phyloP scores from a whole-genome alignment of 2,888 invertebrate genomes.

The Ochropleura leucogaster region DNA sequence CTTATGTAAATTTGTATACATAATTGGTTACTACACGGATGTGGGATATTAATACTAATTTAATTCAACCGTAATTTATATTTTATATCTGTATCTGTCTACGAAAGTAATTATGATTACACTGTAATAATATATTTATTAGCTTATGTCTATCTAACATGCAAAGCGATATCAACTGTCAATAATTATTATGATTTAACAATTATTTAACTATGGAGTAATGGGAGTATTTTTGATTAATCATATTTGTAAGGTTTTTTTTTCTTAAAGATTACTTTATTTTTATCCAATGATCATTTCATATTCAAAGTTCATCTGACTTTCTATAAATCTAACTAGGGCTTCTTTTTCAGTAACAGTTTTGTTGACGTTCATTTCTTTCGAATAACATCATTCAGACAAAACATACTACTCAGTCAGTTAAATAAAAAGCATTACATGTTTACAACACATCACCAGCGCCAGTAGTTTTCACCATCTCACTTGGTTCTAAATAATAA shows the following conservation, averaged over 20 bases:
- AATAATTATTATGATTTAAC: slow-evolving; percentile 42
- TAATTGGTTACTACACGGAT: slow-evolving; percentile 47
- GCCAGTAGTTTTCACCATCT: slow-evolving; percentile 15
- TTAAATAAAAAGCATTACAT: slow-evolving; percentile 58
- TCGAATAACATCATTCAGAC: slow-evolving; percentile 55
- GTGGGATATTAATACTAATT: slow-evolving; percentile 60
- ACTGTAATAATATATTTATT: slow-evolving; percentile 7
- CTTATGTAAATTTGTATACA: slow-evolving; percentile 34
- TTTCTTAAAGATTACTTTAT: slow-evolving; percentile 18
- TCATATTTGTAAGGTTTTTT: slow-evolving; percentile 46
- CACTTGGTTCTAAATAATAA: slow-evolving; percentile 29
- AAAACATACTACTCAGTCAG: slow-evolving; percentile 50
- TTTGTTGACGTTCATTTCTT: slow-evolving; percentile 49
- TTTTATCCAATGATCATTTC: slow-evolving; percentile 55
- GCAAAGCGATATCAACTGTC: slow-evolving; percentile 52
- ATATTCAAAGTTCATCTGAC: slow-evolving; percentile 43
- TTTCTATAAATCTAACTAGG: slow-evolving; percentile 58
- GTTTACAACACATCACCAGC: slow-evolving; percentile 34
- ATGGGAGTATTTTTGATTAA: slow-evolving; percentile 88
- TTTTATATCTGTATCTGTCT: slow-evolving; percentile 12
- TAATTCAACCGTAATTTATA: slow-evolving; percentile 36
- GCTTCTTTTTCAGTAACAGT: slow-evolving; percentile 54
- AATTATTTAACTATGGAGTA: slow-evolving; percentile 73
- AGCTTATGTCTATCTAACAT: slow-evolving; percentile 60
- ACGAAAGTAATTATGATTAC: slow-evolving; percentile 9